Conservation (phyloP, 1,140 invertebrate species). For the Onthophagus taurus region DNA sequence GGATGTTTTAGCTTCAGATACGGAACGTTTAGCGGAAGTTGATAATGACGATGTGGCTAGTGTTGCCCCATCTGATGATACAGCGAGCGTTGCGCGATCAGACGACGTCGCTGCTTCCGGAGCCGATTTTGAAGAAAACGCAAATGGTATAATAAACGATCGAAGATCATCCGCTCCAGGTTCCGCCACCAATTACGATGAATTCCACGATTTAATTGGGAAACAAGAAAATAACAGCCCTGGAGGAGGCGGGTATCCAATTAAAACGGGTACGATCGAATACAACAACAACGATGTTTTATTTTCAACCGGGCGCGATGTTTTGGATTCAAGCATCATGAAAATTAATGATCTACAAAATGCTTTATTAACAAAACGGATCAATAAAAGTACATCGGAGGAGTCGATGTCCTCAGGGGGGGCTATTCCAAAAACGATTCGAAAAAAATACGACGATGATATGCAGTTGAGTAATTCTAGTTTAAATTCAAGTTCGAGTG, state of each 20-base stretch:
- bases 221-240: not conserved
- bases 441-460: constrained; percentile 27
- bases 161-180: constrained; percentile 8
- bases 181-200: no score
- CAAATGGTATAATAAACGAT: constrained; percentile 4
- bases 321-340: constrained; percentile 14
- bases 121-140: constrained; percentile 47
- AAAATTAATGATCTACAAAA: constrained; percentile 11
- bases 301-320: not conserved
- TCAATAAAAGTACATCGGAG: constrained; percentile 10
- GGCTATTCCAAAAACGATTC: constrained; percentile 5
- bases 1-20: constrained; percentile 91
- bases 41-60: constrained; percentile 73
- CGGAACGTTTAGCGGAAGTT: constrained; percentile 82
- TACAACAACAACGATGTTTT: constrained; percentile 2
- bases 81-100: constrained; percentile 47
- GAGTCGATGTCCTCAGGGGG: no score
- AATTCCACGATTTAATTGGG: no score
- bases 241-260: not conserved
- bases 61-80: constrained; percentile 65
- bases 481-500: constrained; percentile 35
- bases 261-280: not conserved
- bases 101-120: constrained; percentile 53
- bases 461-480: constrained; percentile 35
- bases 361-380: no score